Evolutionary conservation across 2,797 vertebrate species (phyloP).

Genomic region (Acrossocheilus wenchowensis): DNA sequence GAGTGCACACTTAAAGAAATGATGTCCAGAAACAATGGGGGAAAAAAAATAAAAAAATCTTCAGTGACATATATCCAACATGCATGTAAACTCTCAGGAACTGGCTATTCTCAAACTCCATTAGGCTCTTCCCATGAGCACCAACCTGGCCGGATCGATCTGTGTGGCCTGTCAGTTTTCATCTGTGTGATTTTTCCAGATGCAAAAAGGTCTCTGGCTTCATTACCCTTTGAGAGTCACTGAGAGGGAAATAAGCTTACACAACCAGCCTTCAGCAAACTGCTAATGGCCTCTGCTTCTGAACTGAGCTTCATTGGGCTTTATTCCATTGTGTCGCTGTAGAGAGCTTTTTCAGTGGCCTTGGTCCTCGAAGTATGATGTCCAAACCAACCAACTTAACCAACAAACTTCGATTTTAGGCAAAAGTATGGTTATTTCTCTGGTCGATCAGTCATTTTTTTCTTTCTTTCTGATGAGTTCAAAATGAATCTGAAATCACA

Average conservation of each 20-base stretch:
- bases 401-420: neutral
- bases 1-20: neutral
- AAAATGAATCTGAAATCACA: neutral
- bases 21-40: neutral
- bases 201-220: conserved; percentile 51
- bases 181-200: conserved; percentile 58
- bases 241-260: conserved; percentile 30
- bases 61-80: neutral
- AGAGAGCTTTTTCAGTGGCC: neutral
- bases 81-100: conserved; percentile 27
- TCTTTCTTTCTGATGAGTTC: neutral
- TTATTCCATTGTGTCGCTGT: neutral
- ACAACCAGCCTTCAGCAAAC: conserved; percentile 1
- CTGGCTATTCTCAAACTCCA: conserved; percentile 51
- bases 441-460: neutral
- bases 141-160: conserved; percentile 59
- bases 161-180: conserved; percentile 58
- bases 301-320: neutral
- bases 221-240: conserved; percentile 47
- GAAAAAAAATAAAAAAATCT: too few species aligned
- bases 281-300: neutral
- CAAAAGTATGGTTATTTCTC: neutral
- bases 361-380: neutral
- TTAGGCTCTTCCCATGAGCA: conserved; percentile 55
- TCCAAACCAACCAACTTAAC: neutral